phyloP scores from a whole-genome alignment of 1,140 invertebrate genomes.

The Papilio polyxenes region DNA sequence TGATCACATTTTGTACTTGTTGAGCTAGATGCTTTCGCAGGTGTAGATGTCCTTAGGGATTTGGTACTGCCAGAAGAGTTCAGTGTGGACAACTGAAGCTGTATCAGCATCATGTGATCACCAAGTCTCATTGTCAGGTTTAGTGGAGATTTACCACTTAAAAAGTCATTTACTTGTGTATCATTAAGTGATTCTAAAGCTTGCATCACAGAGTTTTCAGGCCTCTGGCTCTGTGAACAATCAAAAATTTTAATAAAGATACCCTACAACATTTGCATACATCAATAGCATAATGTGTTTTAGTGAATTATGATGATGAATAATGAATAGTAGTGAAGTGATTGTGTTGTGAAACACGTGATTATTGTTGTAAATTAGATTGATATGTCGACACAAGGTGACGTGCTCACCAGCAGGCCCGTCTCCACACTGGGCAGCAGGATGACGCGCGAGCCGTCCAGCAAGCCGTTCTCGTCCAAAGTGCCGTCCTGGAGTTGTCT shows the following conservation, averaged over 20 bases:
- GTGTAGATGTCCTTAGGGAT: conserved; percentile 69
- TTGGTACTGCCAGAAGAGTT: conserved; percentile 66
- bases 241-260: conserved; percentile 27
- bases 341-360: conserved; percentile 74
- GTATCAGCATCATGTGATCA: conserved; percentile 98
- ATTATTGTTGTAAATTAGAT: conserved; percentile 63
- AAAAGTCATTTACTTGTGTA: conserved; percentile 96
- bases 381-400: conserved; percentile 63
- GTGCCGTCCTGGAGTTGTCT: conserved; percentile 94
- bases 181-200: conserved; percentile 96
- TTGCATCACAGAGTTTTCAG: conserved; percentile 97
- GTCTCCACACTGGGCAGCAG: conserved; percentile 96
- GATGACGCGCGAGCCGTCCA: conserved; percentile 93
- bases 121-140: conserved; percentile 96
- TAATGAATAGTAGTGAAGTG: conserved; percentile 41
- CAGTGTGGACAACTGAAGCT: conserved; percentile 94
- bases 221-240: conserved; percentile 90
- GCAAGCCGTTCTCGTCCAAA: conserved; percentile 91
- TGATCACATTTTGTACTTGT: conserved; percentile 61
- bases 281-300: not conserved
- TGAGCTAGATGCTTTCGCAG: conserved; percentile 59
- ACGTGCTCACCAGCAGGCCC: conserved; percentile 92
- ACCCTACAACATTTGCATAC: conserved; percentile 15
- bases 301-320: conserved; percentile 34
- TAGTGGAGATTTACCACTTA: conserved; percentile 95